phyloP scores from a whole-genome alignment of 2,888 invertebrate genomes.

The Tanytarsus gracilentus region DNA sequence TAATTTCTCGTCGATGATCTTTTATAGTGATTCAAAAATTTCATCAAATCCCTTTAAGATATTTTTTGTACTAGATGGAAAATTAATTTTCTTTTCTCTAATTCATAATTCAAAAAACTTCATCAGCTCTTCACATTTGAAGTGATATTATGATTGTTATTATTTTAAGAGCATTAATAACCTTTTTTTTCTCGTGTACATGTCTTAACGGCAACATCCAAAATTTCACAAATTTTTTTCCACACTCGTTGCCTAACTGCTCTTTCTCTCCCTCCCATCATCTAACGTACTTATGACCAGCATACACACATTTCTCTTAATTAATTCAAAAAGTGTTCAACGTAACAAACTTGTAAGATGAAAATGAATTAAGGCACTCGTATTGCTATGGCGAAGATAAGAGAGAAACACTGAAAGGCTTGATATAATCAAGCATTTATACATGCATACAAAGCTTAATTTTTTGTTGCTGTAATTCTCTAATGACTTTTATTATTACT shows the following conservation, averaged over 20 bases:
- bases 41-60: too few relatives aligned
- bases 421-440: slow-evolving; percentile 6
- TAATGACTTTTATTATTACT: slow-evolving; percentile 1
- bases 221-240: slow-evolving; percentile 5
- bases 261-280: background rate
- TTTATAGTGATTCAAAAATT: too few relatives aligned
- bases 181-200: background rate
- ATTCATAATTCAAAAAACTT: background rate
- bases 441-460: background rate
- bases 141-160: background rate
- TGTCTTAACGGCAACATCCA: background rate
- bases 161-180: slow-evolving; percentile 13
- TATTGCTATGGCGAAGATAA: too few relatives aligned
- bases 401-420: too few relatives aligned
- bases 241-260: background rate
- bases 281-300: background rate
- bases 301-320: slow-evolving; percentile 4
- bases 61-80: background rate
- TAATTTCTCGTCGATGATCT: too few relatives aligned
- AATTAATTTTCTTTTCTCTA: background rate
- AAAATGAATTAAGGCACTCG: too few relatives aligned
- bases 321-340: slow-evolving; percentile 8
- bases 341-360: background rate
- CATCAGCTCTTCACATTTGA: too few relatives aligned
- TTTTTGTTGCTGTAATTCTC: background rate